phyloP scores from a whole-genome alignment of 1,140 invertebrate genomes.

The Cotesia chilonis region DNA sequence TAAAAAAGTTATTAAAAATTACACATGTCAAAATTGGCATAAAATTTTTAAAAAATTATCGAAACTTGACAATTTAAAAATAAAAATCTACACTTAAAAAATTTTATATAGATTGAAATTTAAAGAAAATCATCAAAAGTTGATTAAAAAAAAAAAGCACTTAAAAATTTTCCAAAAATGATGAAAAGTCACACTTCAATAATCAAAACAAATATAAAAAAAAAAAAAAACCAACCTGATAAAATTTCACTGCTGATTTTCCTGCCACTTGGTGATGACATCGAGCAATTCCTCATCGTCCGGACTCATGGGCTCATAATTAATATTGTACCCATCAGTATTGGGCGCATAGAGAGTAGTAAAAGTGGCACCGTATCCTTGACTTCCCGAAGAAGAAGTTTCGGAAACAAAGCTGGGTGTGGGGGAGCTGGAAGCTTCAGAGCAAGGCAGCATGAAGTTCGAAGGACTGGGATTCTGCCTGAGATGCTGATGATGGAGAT shows the following conservation, averaged over 20 bases:
- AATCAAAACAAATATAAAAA: constrained; percentile 25
- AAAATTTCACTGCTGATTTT: constrained; percentile 65
- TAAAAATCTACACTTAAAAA: too few relatives aligned
- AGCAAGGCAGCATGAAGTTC: constrained; percentile 68
- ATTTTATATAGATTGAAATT: too few relatives aligned
- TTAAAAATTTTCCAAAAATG: too few relatives aligned
- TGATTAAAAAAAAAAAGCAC: too few relatives aligned
- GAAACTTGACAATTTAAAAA: too few relatives aligned
- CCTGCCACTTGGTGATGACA: constrained; percentile 88
- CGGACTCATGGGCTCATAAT: constrained; percentile 83
- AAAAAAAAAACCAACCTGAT: constrained; percentile 45
- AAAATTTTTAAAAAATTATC: too few relatives aligned
- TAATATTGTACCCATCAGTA: constrained; percentile 74
- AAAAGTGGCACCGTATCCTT: constrained; percentile 63
- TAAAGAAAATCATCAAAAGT: too few relatives aligned
- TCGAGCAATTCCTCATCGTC: constrained; percentile 92
- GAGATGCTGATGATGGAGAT: constrained; percentile 42
- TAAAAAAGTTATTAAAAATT: too few relatives aligned
- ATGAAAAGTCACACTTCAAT: background rate
- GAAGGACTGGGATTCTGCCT: constrained; percentile 53
- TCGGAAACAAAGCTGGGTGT: constrained; percentile 84
- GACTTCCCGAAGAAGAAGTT: constrained; percentile 70
- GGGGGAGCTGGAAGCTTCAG: constrained; percentile 78
- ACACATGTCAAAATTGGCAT: too few relatives aligned
- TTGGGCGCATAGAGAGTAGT: constrained; percentile 65